These are phyloP conservation scores for Eunapius fragilis DNA, from an alignment of 37 sponge, comb jelly and placozoan genomes.

Conservation along the genomic window DNA sequence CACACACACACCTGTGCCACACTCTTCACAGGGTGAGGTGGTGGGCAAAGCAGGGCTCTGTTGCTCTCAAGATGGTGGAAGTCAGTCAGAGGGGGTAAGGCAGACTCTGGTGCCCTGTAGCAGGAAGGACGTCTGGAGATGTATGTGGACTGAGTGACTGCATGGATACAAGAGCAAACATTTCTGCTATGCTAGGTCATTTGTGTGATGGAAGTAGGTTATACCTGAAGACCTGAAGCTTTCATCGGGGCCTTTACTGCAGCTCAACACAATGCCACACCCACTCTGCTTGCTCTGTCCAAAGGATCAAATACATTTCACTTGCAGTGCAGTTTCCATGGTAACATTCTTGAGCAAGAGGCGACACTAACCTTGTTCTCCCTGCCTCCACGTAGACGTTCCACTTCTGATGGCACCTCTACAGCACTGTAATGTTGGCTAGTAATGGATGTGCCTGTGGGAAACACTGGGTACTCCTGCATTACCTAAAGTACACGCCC, in stretches of 20 bases:
- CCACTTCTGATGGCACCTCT: background rate
- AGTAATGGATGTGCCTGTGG: background rate
- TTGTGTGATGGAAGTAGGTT: no score
- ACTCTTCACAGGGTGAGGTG: background rate
- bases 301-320: background rate
- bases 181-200: background rate
- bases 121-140: constrained; percentile 10
- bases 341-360: no score
- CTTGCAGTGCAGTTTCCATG: background rate
- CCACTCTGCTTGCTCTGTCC: background rate
- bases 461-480: constrained; percentile 42
- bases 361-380: no score
- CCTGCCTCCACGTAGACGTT: background rate
- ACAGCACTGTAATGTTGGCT: background rate
- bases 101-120: background rate
- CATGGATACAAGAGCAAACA: background rate
- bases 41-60: constrained; percentile 45
- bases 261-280: no score
- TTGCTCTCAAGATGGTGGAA: constrained; percentile 73
- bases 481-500: constrained; percentile 18
- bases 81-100: constrained; percentile 12
- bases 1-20: constrained; percentile 12
- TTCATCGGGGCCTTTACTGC: no score
- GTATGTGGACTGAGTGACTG: constrained; percentile 57
- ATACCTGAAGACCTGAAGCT: no score